Conservation (phyloP, 2,888 invertebrate genomes). For the Ommatoiulus sabulosus region DNA sequence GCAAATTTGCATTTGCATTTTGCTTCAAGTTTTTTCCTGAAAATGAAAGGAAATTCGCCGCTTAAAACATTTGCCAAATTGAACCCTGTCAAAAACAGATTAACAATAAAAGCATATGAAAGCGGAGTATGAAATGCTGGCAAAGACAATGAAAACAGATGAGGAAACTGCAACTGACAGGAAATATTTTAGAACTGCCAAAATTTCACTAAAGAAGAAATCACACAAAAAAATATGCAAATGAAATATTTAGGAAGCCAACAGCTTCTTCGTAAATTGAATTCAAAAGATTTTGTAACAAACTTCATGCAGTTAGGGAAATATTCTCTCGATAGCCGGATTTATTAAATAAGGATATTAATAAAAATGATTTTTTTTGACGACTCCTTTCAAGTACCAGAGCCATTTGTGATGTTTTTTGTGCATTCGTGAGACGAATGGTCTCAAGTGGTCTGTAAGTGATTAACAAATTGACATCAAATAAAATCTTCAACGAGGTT, state of each 20-base stretch:
- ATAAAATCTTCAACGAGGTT: no score
- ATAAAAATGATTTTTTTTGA: no score
- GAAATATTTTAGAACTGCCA: background rate
- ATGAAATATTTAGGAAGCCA: background rate
- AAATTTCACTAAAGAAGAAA: background rate
- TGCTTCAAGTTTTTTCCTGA: background rate
- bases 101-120: constrained; percentile 23
- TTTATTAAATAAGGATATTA: no score
- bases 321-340: no score
- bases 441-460: no score
- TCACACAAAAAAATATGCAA: background rate
- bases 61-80: constrained; percentile 24
- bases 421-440: no score
- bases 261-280: no score
- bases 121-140: background rate
- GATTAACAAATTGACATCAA: no score
- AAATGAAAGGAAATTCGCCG: background rate
- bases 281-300: no score
- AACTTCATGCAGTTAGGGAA: no score
- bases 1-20: background rate
- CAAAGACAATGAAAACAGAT: background rate
- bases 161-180: constrained; percentile 19
- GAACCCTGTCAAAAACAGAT: constrained; percentile 43
- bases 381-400: no score
- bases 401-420: no score